Evolutionary conservation across 2,797 vertebrate species (phyloP).

Genomic region (Anguilla megastoma): DNA sequence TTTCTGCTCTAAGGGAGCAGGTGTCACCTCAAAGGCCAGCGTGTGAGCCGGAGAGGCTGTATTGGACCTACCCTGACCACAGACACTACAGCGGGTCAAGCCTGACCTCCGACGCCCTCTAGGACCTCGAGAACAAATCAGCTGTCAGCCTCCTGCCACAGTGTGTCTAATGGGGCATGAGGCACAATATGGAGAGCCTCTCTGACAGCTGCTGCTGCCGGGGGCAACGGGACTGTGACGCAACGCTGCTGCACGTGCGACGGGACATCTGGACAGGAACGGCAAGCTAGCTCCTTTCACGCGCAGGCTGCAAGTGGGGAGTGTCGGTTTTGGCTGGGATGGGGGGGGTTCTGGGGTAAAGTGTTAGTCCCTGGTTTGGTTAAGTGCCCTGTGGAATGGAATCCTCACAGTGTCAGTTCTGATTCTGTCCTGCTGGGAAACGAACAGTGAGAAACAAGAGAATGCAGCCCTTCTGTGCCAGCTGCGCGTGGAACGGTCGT

Average conservation of each 20-base stretch:
- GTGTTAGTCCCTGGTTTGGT: no score
- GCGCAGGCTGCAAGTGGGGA: background rate
- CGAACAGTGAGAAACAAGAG: no score
- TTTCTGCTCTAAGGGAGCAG: background rate
- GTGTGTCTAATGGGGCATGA: background rate
- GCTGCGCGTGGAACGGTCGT: no score
- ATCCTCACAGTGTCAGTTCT: no score
- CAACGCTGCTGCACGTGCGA: background rate
- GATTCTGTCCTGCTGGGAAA: no score
- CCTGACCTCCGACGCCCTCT: background rate
- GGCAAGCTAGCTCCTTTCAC: background rate
- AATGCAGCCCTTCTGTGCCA: no score
- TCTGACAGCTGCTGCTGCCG: background rate
- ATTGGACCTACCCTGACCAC: background rate
- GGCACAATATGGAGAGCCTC: background rate
- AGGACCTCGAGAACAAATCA: background rate
- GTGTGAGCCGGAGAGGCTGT: background rate
- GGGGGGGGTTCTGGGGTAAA: no score
- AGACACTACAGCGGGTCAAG: background rate
- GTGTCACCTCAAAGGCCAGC: background rate
- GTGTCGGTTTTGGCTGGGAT: background rate
- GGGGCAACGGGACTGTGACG: background rate
- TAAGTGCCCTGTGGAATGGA: no score
- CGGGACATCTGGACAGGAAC: background rate
- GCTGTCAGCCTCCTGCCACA: background rate